Percentiles rank a stretch among this genome's conserved stretches.
phyloP scores from a whole-genome alignment of 2,797 vertebrate species.

The Glossophaga mutica region DNA sequence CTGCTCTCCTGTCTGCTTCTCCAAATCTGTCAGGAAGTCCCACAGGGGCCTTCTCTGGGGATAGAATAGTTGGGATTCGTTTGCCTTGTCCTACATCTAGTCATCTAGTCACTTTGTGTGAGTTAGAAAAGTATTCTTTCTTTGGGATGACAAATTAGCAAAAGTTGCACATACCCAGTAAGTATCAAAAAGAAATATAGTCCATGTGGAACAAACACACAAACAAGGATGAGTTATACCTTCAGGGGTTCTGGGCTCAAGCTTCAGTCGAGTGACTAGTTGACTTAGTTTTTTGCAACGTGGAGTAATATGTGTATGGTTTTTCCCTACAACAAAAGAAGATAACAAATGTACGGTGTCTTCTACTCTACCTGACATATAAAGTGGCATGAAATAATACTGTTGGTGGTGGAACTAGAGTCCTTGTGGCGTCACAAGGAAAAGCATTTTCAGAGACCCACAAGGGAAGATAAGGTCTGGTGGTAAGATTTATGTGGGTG shows the following conservation, averaged over 20 bases:
- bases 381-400: background rate
- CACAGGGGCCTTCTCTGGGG: background rate
- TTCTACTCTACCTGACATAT: background rate
- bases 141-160: background rate
- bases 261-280: background rate
- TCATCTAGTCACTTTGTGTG: background rate
- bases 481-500: background rate
- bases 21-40: background rate
- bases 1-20: background rate
- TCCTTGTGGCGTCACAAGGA: background rate
- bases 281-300: background rate
- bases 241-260: background rate
- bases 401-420: background rate
- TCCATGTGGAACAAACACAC: background rate
- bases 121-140: background rate
- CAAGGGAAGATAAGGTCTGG: background rate
- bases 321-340: background rate
- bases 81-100: background rate
- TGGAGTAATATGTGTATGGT: background rate
- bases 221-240: background rate
- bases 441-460: background rate
- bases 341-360: background rate
- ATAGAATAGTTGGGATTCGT: background rate
- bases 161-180: background rate
- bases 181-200: background rate